These are phyloP conservation scores for Temnothorax rugatulus DNA, from an alignment of 2,888 invertebrate genomes.

Conservation along the genomic window DNA sequence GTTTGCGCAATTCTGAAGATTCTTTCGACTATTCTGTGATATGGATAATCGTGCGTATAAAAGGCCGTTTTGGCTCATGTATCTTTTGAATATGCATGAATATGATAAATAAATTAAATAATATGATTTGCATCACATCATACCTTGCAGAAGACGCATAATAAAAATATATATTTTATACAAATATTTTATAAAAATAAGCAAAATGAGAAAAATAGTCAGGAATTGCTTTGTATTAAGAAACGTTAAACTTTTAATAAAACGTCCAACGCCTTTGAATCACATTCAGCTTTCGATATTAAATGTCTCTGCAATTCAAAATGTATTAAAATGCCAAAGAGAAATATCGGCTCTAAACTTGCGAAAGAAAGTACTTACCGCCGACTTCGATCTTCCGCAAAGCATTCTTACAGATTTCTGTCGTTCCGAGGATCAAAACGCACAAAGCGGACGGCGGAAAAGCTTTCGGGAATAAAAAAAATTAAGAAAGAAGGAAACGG, in stretches of 20 bases:
- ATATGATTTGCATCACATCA: neutral
- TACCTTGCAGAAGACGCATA: neutral
- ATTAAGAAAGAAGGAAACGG: conserved; percentile 23
- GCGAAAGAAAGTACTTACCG: neutral
- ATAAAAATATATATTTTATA: neutral
- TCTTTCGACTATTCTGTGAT: neutral
- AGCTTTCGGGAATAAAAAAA: conserved; percentile 33
- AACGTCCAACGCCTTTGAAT: neutral
- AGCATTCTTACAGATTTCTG: conserved; percentile 27
- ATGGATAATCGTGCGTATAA: neutral
- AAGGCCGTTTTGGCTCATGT: neutral
- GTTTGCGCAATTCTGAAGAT: neutral
- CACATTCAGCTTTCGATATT: neutral
- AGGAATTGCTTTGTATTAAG: neutral
- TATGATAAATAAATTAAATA: no score
- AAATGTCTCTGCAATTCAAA: conserved; percentile 7
- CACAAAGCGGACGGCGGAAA: conserved; percentile 13
- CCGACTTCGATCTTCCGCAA: conserved; percentile 35
- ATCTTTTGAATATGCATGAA: neutral
- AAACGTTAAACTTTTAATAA: neutral
- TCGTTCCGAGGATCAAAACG: conserved; percentile 35
- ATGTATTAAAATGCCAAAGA: neutral
- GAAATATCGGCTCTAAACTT: conserved; percentile 28
- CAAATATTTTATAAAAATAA: neutral
- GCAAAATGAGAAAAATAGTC: neutral